Evolutionary conservation across 2,113 vertebrate species (phyloP).

Genomic region (Gasterosteus aculeatus): DNA sequence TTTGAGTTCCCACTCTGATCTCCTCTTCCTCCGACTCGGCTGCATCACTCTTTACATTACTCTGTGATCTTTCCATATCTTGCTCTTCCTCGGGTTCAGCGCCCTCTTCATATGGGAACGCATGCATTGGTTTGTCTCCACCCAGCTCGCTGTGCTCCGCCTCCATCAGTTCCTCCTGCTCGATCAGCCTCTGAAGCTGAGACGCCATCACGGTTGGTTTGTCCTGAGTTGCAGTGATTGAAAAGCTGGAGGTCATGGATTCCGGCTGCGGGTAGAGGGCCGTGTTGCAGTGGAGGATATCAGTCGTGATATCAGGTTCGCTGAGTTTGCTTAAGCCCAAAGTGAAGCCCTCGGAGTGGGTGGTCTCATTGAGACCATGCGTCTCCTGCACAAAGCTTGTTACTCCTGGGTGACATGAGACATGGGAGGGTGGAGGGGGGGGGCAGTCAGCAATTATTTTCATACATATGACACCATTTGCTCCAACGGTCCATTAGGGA

Average conservation of each 20-base stretch:
- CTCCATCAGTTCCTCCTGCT: conserved; percentile 13
- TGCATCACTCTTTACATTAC: not conserved
- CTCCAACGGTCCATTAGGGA: no score
- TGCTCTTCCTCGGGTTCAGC: conserved; percentile 23
- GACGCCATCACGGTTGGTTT: conserved; percentile 40
- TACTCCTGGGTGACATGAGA: conserved; percentile 41
- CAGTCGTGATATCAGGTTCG: conserved; percentile 62
- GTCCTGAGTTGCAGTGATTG: conserved; percentile 47
- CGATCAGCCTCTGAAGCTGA: conserved; percentile 46
- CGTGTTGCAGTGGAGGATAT: conserved; percentile 68
- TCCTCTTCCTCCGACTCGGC: conserved; percentile 10
- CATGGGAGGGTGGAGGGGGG: not conserved
- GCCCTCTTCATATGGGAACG: conserved; percentile 22
- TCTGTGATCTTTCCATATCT: not conserved
- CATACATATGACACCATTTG: not conserved
- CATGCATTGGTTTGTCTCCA: not conserved
- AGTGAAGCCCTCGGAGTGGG: conserved; percentile 64
- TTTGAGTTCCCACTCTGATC: conserved; percentile 4
- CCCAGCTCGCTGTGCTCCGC: conserved; percentile 1
- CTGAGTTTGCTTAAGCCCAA: conserved; percentile 63
- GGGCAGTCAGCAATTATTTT: not conserved
- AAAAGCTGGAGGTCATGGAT: conserved; percentile 26
- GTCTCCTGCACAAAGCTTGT: conserved; percentile 2
- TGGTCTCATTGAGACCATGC: conserved; percentile 39
- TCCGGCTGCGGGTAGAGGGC: conserved; percentile 65